Percentiles rank a stretch among this genome's conserved stretches.
phyloP scores from a whole-genome alignment of 2,888 invertebrate genomes.

The Oscheius sp. region DNA sequence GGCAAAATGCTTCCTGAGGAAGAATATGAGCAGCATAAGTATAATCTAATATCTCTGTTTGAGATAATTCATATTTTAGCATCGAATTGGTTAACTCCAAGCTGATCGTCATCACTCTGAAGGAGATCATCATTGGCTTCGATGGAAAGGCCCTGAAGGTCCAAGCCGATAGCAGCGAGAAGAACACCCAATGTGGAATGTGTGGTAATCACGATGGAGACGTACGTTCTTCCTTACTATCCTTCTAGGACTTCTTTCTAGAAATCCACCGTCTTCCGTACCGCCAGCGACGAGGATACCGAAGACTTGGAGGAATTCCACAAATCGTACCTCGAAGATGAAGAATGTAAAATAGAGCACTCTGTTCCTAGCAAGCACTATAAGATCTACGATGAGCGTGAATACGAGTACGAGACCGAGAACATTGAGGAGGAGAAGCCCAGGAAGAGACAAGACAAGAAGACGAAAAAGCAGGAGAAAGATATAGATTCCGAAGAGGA shows the following conservation, averaged over 20 bases:
- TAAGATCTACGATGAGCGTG: slow-evolving; percentile 23
- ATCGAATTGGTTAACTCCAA: slow-evolving; percentile 40
- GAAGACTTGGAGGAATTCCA: slow-evolving; percentile 64
- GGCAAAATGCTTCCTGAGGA: slow-evolving; percentile 37
- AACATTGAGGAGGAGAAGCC: slow-evolving; percentile 18
- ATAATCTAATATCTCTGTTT: neutral
- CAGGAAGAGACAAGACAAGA: neutral
- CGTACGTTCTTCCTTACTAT: neutral
- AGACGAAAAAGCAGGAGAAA: neutral
- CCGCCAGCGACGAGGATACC: slow-evolving; percentile 50
- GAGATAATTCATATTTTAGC: no score
- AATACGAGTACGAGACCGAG: slow-evolving; percentile 14
- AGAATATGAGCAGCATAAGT: slow-evolving; percentile 32
- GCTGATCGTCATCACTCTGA: slow-evolving; percentile 44
- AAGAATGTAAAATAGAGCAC: slow-evolving; percentile 44
- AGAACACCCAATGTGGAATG: slow-evolving; percentile 64
- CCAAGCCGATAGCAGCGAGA: slow-evolving; percentile 44
- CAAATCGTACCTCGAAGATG: slow-evolving; percentile 56
- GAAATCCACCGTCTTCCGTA: slow-evolving; percentile 57
- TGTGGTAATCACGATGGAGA: slow-evolving; percentile 68
- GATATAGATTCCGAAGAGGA: slow-evolving; percentile 7
- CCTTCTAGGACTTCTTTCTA: slow-evolving; percentile 24
- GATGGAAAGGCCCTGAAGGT: slow-evolving; percentile 59
- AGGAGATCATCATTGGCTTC: slow-evolving; percentile 47
- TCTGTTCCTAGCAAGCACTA: slow-evolving; percentile 43